Evolutionary conservation across 2,113 vertebrate species (phyloP).

Genomic region (Notechis scutatus): DNA sequence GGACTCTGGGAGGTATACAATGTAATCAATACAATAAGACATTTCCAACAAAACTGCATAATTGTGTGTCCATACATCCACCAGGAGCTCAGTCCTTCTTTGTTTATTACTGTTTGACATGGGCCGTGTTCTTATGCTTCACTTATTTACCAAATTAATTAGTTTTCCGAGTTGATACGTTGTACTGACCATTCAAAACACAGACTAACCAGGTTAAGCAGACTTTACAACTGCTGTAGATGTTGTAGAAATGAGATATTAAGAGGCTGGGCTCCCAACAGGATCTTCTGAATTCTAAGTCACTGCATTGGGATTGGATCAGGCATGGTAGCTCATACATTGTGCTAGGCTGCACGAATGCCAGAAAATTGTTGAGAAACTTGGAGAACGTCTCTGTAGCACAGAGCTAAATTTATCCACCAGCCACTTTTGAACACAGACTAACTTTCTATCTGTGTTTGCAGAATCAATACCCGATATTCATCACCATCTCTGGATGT

Average conservation of each 20-base stretch:
- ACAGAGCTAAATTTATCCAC: neutral
- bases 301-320: neutral
- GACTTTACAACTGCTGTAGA: neutral
- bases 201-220: neutral
- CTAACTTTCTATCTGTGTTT: conserved; percentile 34
- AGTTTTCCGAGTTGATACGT: neutral
- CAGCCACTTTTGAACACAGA: conserved; percentile 13
- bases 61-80: neutral
- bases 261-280: neutral
- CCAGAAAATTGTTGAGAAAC: neutral
- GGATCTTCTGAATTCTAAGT: neutral
- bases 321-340: neutral
- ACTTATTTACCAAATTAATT: neutral
- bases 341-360: neutral
- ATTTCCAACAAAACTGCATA: neutral
- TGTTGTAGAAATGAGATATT: neutral
- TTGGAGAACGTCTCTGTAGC: neutral
- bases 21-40: neutral
- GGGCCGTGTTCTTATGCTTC: neutral
- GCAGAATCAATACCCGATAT: conserved; percentile 52
- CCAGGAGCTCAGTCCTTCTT: neutral
- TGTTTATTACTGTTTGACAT: neutral
- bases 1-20: neutral
- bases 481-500: conserved; percentile 45
- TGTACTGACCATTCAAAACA: neutral